Percentiles rank a stretch among this genome's conserved stretches.
These are phyloP conservation scores for Neoniphon sammara DNA, from an alignment of 2,797 vertebrate genomes.

Conservation along the genomic window DNA sequence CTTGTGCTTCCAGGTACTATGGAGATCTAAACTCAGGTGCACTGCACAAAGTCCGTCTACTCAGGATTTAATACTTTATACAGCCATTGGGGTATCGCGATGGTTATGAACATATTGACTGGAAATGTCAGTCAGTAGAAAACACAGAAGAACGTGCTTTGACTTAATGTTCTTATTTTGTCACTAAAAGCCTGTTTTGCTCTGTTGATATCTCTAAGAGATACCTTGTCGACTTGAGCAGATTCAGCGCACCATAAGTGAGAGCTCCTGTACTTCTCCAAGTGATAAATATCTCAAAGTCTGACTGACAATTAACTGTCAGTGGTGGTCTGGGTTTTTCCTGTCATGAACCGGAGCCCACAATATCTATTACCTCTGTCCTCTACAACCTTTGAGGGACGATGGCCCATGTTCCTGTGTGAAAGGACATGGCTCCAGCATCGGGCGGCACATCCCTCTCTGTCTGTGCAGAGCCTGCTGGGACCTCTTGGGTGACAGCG, in stretches of 20 bases:
- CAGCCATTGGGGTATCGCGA: too few relatives aligned
- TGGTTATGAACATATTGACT: background rate
- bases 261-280: constrained; percentile 33
- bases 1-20: too few relatives aligned
- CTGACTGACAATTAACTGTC: constrained; percentile 64
- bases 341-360: constrained; percentile 67
- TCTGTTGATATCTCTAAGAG: constrained; percentile 5
- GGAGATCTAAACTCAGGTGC: too few relatives aligned
- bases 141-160: background rate
- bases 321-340: constrained; percentile 57
- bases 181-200: background rate
- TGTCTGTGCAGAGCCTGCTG: constrained; percentile 74
- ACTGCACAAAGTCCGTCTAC: too few relatives aligned
- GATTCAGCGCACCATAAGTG: constrained; percentile 1
- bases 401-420: constrained; percentile 64
- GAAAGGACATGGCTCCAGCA: constrained; percentile 77
- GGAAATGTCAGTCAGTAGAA: too few relatives aligned
- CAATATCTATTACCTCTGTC: constrained; percentile 76
- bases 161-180: background rate
- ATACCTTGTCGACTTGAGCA: background rate
- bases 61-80: too few relatives aligned
- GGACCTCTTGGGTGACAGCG: constrained; percentile 79
- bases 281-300: constrained; percentile 53
- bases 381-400: constrained; percentile 76
- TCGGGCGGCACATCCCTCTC: constrained; percentile 68